Percentiles rank a stretch among this genome's conserved stretches.
phyloP scores from a whole-genome alignment of 1,140 invertebrate species.

The Megathymus violae region DNA sequence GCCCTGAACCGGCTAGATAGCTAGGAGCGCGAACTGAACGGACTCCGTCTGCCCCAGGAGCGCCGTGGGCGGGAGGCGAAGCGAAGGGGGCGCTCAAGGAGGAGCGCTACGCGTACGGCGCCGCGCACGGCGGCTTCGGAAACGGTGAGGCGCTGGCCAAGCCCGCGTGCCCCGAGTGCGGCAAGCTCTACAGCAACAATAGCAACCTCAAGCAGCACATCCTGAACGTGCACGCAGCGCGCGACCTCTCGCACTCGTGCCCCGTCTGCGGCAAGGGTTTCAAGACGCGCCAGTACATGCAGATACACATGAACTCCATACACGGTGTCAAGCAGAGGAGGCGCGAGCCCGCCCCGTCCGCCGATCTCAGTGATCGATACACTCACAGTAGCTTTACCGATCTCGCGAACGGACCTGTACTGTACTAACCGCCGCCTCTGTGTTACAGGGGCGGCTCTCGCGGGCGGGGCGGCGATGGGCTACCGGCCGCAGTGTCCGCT shows the following conservation, averaged over 20 bases:
- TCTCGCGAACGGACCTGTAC: slow-evolving; percentile 39
- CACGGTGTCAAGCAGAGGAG: slow-evolving; percentile 87
- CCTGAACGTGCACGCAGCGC: slow-evolving; percentile 88
- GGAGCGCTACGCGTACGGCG: slow-evolving; percentile 53
- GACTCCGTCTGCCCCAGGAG: slow-evolving; percentile 78
- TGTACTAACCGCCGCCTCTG: slow-evolving; percentile 81
- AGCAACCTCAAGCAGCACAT: slow-evolving; percentile 90
- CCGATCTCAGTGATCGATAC: slow-evolving; percentile 61
- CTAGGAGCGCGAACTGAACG: slow-evolving; percentile 61
- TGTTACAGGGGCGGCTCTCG: slow-evolving; percentile 83
- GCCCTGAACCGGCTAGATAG: slow-evolving; percentile 35
- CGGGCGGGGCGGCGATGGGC: slow-evolving; percentile 79
- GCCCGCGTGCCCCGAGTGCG: slow-evolving; percentile 87
- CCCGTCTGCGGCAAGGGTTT: slow-evolving; percentile 87
- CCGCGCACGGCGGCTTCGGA: slow-evolving; percentile 40
- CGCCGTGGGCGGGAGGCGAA: slow-evolving; percentile 60
- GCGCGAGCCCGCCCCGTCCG: slow-evolving; percentile 66
- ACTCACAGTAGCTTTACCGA: slow-evolving; percentile 69
- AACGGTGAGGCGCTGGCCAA: slow-evolving; percentile 71
- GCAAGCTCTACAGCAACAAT: slow-evolving; percentile 87
- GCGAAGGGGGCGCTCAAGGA: slow-evolving; percentile 41
- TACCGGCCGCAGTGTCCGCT: slow-evolving; percentile 87
- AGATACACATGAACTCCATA: slow-evolving; percentile 88
- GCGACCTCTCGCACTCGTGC: slow-evolving; percentile 86
- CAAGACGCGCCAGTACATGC: slow-evolving; percentile 89